Base-by-base conservation (phyloP, 2,113 vertebrate genomes). In the Anolis carolinensis region DNA sequence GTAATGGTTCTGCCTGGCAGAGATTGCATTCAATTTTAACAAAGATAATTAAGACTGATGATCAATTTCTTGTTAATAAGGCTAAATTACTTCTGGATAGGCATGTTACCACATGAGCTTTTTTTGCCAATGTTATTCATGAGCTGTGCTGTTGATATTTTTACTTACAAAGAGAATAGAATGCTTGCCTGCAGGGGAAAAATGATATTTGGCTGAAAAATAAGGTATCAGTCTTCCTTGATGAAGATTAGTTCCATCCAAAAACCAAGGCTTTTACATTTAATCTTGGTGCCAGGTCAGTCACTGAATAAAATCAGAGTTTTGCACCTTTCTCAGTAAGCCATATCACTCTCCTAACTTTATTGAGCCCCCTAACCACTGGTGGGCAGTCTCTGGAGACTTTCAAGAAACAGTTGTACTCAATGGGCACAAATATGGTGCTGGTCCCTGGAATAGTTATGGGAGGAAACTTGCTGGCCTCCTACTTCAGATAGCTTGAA, bases 211-310 rank as follows among this genome's bases (percentile, higher is more conserved):
- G 79, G 85, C 88, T 87, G 82, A 88, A 25, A 1, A 92, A 82
- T 55, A n/a, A n/a, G n/a, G 83, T 32, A 20, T 85, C 81, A 93
- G 74, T 90, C 63, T 77, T 90, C 30, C 63, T 55, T 63, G 68
- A 30, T 83, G 14, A 71, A 32, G 30, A 71, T 71, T 32, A 71
- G 68, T 34, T 18, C 34, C 14, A 67, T 74, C 88, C 83, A 62
- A 85, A n/a, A n/a, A n/a, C n/a, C n/a, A n/a, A n/a, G n/a, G 78
- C 0, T 0, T 88, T 92, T 75, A 81, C 82, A 83, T 71, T 88
- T 13, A 9, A 83, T 75, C 88, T 91, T 86, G 89, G 90, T 10
- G 88, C 84, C 76, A 81, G 86, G 74, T 87, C 84, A 71, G 88
- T 87, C 71, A 88, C 89, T 85, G 89, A 68, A 74, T 85, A 88